Percentiles rank a stretch among this genome's conserved stretches.
Conservation (phyloP, 2,888 invertebrate genomes). For the Epirrhoe alternata region DNA sequence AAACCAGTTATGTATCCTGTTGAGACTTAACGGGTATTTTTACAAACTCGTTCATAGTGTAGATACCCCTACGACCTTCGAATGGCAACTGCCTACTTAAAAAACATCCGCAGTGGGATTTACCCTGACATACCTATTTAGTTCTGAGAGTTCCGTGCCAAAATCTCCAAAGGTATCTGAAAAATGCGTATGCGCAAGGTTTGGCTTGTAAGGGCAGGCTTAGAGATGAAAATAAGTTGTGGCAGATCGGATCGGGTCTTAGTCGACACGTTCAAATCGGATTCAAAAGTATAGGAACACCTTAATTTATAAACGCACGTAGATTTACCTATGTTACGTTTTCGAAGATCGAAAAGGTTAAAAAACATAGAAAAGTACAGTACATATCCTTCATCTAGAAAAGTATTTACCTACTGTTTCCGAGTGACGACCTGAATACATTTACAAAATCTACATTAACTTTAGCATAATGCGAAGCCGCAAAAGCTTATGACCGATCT, state of each 20-base stretch:
- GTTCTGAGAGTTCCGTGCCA: neutral
- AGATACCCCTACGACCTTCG: slow-evolving; percentile 19
- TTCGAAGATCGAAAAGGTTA: too few relatives aligned
- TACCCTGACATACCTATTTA: neutral
- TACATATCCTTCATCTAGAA: too few relatives aligned
- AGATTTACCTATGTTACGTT: too few relatives aligned
- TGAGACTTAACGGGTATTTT: slow-evolving; percentile 33
- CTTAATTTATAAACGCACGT: too few relatives aligned
- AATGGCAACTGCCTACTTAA: slow-evolving; percentile 35
- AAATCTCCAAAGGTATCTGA: neutral
- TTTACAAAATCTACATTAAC: too few relatives aligned
- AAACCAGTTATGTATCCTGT: slow-evolving; percentile 37
- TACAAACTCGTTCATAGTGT: slow-evolving; percentile 11
- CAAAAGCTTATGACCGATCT: too few relatives aligned
- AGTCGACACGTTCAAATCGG: too few relatives aligned
- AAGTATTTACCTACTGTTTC: too few relatives aligned
- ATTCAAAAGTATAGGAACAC: too few relatives aligned
- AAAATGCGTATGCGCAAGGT: neutral
- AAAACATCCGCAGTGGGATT: neutral
- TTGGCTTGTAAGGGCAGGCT: neutral
- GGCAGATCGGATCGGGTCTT: neutral
- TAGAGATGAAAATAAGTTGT: neutral
- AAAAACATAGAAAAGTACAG: too few relatives aligned
- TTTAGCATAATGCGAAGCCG: too few relatives aligned
- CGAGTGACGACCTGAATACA: too few relatives aligned